phyloP scores from a whole-genome alignment of 2,797 vertebrate species.

The Lophius americanus region DNA sequence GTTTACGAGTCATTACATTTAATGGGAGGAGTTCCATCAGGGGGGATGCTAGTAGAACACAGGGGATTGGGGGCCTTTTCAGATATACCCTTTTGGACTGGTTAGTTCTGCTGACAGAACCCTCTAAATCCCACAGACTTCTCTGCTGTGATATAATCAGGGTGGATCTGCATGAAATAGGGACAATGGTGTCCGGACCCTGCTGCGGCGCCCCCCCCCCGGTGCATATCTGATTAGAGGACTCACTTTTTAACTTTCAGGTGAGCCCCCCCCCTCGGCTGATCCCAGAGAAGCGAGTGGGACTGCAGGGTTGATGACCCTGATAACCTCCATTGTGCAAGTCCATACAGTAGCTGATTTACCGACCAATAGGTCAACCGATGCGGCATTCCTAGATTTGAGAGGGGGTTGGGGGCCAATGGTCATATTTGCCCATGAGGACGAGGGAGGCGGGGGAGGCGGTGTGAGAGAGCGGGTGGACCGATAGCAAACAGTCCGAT shows the following conservation, averaged over 20 bases:
- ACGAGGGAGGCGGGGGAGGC: neutral
- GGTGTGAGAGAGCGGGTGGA: neutral
- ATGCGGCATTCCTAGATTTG: conserved; percentile 11
- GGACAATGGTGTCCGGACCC: neutral
- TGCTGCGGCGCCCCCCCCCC: neutral
- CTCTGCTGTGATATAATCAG: conserved; percentile 9
- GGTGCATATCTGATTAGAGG: neutral
- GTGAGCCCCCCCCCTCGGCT: neutral
- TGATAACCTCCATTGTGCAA: conserved; percentile 55
- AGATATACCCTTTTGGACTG: no score
- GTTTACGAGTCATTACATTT: no score
- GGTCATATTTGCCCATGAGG: conserved; percentile 58
- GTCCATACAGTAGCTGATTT: conserved; percentile 34
- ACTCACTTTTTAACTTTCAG: neutral
- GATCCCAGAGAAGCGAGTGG: conserved; percentile 5
- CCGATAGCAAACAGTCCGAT: conserved; percentile 5
- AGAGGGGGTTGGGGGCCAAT: conserved; percentile 32
- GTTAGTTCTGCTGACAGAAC: no score
- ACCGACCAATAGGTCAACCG: conserved; percentile 4
- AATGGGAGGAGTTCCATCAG: no score
- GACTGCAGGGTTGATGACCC: neutral
- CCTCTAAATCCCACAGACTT: neutral
- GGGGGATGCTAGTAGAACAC: no score
- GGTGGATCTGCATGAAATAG: neutral
- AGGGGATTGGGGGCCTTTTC: no score